phyloP scores from a whole-genome alignment of 2,797 vertebrate genomes.

The Muscicapa striata region DNA sequence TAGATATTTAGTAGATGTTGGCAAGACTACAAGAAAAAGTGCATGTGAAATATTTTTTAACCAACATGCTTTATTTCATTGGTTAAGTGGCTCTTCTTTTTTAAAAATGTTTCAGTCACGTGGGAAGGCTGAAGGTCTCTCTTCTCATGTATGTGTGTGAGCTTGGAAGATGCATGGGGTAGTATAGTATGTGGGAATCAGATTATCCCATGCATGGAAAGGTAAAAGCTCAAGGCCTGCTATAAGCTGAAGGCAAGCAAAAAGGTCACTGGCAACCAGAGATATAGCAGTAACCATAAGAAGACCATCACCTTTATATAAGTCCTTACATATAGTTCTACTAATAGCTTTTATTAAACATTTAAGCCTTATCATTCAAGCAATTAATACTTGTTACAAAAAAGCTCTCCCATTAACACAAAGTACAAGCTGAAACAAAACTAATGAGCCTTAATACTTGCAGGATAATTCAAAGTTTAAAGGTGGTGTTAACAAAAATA shows the following conservation, averaged over 20 bases:
- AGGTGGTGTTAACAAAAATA: conserved; percentile 65
- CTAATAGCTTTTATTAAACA: conserved; percentile 66
- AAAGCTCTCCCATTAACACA: conserved; percentile 62
- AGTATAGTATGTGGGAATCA: not conserved
- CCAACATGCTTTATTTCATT: not conserved
- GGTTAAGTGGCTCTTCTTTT: not conserved
- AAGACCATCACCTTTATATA: conserved; percentile 28
- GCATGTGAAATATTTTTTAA: conserved; percentile 2
- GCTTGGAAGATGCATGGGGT: not conserved
- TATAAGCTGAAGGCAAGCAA: not conserved
- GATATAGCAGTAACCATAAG: conserved; percentile 12
- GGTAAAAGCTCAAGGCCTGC: not conserved
- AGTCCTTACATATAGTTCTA: conserved; percentile 8
- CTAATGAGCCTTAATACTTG: conserved; percentile 66
- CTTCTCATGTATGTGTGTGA: not conserved
- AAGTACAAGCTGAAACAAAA: conserved; percentile 60
- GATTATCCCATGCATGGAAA: not conserved
- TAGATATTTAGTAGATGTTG: not conserved
- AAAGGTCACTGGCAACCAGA: conserved; percentile 8
- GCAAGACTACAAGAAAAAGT: not conserved
- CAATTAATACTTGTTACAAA: conserved; percentile 67
- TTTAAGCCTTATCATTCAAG: conserved; percentile 55
- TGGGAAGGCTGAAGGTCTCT: not conserved
- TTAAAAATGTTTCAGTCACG: not conserved
- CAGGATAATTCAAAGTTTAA: conserved; percentile 71